These are phyloP conservation scores for Lontra canadensis DNA, from an alignment of 2,113 vertebrate species.

Conservation along the genomic window DNA sequence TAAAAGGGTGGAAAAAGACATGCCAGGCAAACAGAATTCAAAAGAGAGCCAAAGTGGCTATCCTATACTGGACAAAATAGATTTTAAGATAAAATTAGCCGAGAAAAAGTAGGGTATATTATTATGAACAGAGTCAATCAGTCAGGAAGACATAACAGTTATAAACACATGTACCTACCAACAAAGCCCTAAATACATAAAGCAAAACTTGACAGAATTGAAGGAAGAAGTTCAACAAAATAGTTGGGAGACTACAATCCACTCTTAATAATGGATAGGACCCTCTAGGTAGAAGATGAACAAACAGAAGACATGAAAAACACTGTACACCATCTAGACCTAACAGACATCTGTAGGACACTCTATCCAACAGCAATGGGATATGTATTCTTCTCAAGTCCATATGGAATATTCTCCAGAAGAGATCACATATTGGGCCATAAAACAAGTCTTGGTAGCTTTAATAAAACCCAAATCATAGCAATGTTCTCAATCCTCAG, in stretches of 20 bases:
- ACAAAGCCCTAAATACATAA: background rate
- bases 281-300: background rate
- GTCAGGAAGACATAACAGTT: background rate
- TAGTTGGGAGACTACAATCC: background rate
- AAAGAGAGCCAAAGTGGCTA: background rate
- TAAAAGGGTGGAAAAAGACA: background rate
- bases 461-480: background rate
- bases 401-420: background rate
- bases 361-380: background rate
- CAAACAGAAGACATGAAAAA: background rate
- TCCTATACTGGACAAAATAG: background rate
- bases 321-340: background rate
- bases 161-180: background rate
- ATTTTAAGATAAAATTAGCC: slow-evolving; percentile 14
- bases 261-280: background rate
- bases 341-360: background rate
- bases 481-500: background rate
- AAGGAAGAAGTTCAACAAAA: background rate
- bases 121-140: background rate
- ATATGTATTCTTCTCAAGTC: background rate
- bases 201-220: background rate
- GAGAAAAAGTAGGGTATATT: slow-evolving; percentile 8
- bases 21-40: background rate
- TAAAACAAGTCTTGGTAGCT: background rate
- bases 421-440: background rate